These are phyloP conservation scores for Phenacoccus solenopsis DNA, from an alignment of 1,140 invertebrate species.

Conservation along the genomic window DNA sequence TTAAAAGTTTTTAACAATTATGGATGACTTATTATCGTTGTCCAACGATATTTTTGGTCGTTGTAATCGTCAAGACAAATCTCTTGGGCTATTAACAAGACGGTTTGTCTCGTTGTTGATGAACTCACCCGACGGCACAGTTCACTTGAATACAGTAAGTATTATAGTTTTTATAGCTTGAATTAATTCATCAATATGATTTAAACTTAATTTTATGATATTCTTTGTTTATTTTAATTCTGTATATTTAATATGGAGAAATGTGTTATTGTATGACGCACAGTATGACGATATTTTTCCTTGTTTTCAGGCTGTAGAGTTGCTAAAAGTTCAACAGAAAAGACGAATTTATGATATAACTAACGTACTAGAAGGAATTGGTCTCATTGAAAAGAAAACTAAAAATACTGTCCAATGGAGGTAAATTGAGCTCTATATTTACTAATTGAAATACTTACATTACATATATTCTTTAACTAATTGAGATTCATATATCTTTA, in stretches of 20 bases:
- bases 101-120: constrained; percentile 83
- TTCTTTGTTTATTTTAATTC: too few relatives aligned
- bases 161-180: not conserved
- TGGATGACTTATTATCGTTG: not conserved
- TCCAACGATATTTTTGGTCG: not conserved
- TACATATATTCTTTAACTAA: too few relatives aligned
- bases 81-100: constrained; percentile 81
- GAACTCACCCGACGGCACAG: constrained; percentile 73
- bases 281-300: too few relatives aligned
- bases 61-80: constrained; percentile 59
- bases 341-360: constrained; percentile 99
- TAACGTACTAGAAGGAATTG: constrained; percentile 98
- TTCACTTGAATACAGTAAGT: constrained; percentile 54
- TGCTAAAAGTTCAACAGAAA: constrained; percentile 83
- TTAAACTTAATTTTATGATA: too few relatives aligned
- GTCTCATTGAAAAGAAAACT: constrained; percentile 91
- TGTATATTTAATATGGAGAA: too few relatives aligned
- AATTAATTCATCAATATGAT: too few relatives aligned
- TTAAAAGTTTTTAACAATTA: not conserved
- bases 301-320: constrained; percentile 61
- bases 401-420: constrained; percentile 95
- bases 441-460: too few relatives aligned
- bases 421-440: too few relatives aligned
- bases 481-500: too few relatives aligned
- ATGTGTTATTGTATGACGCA: too few relatives aligned